Percentiles rank a stretch among this genome's conserved stretches.
Evolutionary conservation across 2,113 vertebrate species (phyloP).

Genomic region (Nettapus auritus): DNA sequence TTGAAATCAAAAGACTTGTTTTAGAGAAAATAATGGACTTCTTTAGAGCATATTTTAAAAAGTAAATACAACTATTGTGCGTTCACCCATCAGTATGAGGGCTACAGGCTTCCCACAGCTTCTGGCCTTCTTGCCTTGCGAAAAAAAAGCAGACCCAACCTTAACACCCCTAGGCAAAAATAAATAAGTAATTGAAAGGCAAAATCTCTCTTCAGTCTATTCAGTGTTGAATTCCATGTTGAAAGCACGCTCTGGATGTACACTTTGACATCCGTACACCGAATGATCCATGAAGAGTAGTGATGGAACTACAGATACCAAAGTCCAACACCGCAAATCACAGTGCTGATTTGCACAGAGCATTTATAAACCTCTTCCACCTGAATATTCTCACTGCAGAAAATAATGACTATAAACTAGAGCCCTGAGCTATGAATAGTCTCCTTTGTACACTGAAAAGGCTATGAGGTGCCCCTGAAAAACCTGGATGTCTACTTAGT

Average conservation of each 20-base stretch:
- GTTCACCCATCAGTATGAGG: not conserved
- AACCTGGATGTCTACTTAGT: not conserved
- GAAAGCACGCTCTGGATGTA: not conserved
- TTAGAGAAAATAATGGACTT: not conserved
- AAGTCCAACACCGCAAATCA: not conserved
- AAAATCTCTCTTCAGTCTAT: not conserved
- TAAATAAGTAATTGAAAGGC: not conserved
- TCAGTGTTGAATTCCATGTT: not conserved
- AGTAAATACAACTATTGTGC: not conserved
- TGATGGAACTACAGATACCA: not conserved
- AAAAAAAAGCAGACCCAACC: not conserved
- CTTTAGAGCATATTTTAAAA: not conserved
- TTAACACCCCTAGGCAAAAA: not conserved
- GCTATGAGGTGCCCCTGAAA: not conserved
- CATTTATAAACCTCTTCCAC: not conserved
- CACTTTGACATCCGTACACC: not conserved
- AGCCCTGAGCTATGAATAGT: not conserved
- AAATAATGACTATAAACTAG: not conserved
- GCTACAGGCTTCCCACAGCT: not conserved
- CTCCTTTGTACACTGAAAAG: not conserved
- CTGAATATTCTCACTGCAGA: not conserved
- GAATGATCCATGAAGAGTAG: not conserved
- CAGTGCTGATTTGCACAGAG: not conserved
- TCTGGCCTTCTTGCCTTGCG: not conserved
- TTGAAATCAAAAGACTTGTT: not conserved